phyloP scores from a whole-genome alignment of 2,888 invertebrate genomes.

The Nomada goodeniana region DNA sequence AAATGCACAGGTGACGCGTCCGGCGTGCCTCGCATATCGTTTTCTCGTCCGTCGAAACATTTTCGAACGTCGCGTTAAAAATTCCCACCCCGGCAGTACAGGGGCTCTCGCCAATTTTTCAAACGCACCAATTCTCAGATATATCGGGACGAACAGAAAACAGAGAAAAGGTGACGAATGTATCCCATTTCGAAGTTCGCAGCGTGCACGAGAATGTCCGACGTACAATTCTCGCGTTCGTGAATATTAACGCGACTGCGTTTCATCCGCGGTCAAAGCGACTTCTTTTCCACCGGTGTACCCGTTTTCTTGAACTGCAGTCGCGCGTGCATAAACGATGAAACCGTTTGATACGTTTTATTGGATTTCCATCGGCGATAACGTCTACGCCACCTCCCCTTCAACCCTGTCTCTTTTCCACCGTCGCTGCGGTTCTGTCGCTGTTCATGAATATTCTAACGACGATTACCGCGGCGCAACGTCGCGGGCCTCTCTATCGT shows the following conservation, averaged over 20 bases:
- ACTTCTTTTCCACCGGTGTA: constrained; percentile 18
- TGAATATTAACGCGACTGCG: constrained; percentile 37
- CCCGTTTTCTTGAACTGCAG: constrained; percentile 23
- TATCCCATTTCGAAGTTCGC: background rate
- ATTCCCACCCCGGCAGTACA: too few species aligned
- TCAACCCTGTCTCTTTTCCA: constrained; percentile 25
- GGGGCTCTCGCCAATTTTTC: too few species aligned
- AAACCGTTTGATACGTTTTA: constrained; percentile 52
- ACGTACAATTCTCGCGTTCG: constrained; percentile 1
- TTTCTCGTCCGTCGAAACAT: too few species aligned
- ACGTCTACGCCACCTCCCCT: background rate
- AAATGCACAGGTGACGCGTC: background rate
- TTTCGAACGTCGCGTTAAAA: too few species aligned
- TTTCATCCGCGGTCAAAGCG: constrained; percentile 16
- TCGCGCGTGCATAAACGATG: constrained; percentile 43
- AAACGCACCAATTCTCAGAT: background rate
- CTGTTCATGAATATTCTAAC: constrained; percentile 77
- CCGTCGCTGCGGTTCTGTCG: constrained; percentile 32
- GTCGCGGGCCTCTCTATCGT: constrained; percentile 62
- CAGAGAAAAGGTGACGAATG: background rate
- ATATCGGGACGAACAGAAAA: background rate
- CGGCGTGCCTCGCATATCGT: too few species aligned
- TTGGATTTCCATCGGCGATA: constrained; percentile 57
- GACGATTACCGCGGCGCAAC: constrained; percentile 70
- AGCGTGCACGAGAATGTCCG: constrained; percentile 5